Base-by-base conservation (phyloP, 1,140 invertebrate genomes). In the Drosophila sechellia region DNA sequence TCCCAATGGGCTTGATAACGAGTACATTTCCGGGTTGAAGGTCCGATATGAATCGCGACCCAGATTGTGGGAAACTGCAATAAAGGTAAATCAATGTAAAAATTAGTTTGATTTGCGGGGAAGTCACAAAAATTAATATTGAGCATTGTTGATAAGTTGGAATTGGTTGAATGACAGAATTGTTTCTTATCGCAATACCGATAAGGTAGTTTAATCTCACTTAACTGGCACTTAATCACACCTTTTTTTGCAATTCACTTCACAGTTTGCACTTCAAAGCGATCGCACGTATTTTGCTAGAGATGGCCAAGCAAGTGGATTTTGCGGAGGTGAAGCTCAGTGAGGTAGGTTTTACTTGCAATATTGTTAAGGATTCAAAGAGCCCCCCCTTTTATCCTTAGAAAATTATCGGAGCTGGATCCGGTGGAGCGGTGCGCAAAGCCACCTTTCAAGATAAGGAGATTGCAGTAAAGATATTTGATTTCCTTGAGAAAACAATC, bases 41-140 rank as follows among this genome's bases (percentile, higher is more conserved):
- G 35, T 60, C 25, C 79, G 83, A 72, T 69, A 87, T 4, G 69
- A 37, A n/a, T 74, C 75, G 17, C 81, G 78, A 52, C 46, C 43
- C 34, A 87, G 27, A 40, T 59, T 83, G 57, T 86, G 74, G 12
- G 78, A 46, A 76, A 75, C 81, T 86, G 81, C 25, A 86, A 76
- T 4, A 25, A 25, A 46, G 35, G 42, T 15, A 20, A 37, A 48
- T 11, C n/a, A 39, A 17, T 52, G 3, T 49, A 45, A 27, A 8
- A 20, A 55, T 54, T 13, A 12, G 11, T 22, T 3, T 43, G 5
- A 40, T n/a, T 20, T 13, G 6, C 25, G 46, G 12, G 20, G 46
- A 45, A 8, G 1, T 55, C 13, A 42, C 5, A 42, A 31, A 13
- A 4, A 8, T 12, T 31, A 31, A 31, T 10, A 31, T 8, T 31